Percentiles rank a stretch among this genome's conserved stretches.
These are phyloP conservation scores for Limnephilus lunatus DNA, from an alignment of 2,888 invertebrate genomes.

Conservation along the genomic window DNA sequence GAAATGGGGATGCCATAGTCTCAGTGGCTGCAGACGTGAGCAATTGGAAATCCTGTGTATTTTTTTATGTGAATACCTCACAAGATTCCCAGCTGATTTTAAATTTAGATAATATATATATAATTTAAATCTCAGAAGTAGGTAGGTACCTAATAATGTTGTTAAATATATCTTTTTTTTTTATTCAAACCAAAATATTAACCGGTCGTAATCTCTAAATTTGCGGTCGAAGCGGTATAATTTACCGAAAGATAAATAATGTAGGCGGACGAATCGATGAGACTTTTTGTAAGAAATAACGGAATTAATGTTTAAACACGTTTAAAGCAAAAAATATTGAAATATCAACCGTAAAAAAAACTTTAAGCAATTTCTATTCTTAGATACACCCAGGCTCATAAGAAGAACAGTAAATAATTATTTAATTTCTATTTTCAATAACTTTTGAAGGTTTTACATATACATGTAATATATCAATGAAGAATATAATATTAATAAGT, in stretches of 20 bases:
- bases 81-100: no score
- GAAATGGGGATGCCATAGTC: no score
- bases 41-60: no score
- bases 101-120: no score
- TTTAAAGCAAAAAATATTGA: neutral
- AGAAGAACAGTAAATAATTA: neutral
- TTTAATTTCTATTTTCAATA: no score
- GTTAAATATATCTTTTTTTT: neutral
- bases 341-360: neutral
- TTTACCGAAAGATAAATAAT: slow-evolving; percentile 2
- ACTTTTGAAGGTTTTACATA: no score
- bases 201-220: neutral
- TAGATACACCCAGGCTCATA: neutral
- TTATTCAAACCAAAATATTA: neutral
- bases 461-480: no score
- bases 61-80: no score
- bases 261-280: neutral
- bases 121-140: neutral
- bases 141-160: neutral
- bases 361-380: neutral
- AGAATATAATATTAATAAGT: no score
- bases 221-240: slow-evolving; percentile 3
- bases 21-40: no score
- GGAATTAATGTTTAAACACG: neutral
- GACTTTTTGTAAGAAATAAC: neutral